These are phyloP conservation scores for Temnopleurus reevesii DNA, from an alignment of 53 echinoderm and acorn worm genomes.

Conservation along the genomic window DNA sequence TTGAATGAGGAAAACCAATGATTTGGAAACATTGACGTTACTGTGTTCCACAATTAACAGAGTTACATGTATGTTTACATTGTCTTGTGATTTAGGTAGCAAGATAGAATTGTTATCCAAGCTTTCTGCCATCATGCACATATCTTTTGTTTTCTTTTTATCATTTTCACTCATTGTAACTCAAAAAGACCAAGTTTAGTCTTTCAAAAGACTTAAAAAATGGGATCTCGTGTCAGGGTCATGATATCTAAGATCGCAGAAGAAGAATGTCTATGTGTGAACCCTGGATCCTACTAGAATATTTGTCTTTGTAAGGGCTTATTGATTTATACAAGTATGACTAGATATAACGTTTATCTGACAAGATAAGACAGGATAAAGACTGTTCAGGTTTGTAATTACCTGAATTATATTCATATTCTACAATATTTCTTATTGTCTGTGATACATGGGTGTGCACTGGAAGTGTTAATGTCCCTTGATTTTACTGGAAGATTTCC, in stretches of 20 bases:
- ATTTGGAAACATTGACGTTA: too few relatives aligned
- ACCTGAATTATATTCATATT: neutral
- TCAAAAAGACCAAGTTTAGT: too few relatives aligned
- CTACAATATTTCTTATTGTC: neutral
- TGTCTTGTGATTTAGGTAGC: too few relatives aligned
- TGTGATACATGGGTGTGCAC: neutral
- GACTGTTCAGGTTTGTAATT: neutral
- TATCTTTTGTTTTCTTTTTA: too few relatives aligned
- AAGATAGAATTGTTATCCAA: neutral
- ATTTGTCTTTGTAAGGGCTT: neutral
- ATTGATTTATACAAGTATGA: neutral
- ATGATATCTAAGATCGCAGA: too few relatives aligned
- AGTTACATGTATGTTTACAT: too few relatives aligned
- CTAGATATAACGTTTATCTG: neutral
- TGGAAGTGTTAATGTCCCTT: neutral
- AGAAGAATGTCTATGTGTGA: too few relatives aligned
- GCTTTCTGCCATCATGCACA: too few relatives aligned
- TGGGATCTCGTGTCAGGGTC: too few relatives aligned
- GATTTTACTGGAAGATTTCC: neutral
- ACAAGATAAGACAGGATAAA: neutral
- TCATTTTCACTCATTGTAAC: too few relatives aligned
- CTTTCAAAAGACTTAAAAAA: too few relatives aligned
- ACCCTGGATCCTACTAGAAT: neutral
- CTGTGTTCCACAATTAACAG: too few relatives aligned
- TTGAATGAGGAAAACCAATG: neutral